Evolutionary conservation across 2,797 vertebrate genomes (phyloP).

Genomic region (Vireo griseus): DNA sequence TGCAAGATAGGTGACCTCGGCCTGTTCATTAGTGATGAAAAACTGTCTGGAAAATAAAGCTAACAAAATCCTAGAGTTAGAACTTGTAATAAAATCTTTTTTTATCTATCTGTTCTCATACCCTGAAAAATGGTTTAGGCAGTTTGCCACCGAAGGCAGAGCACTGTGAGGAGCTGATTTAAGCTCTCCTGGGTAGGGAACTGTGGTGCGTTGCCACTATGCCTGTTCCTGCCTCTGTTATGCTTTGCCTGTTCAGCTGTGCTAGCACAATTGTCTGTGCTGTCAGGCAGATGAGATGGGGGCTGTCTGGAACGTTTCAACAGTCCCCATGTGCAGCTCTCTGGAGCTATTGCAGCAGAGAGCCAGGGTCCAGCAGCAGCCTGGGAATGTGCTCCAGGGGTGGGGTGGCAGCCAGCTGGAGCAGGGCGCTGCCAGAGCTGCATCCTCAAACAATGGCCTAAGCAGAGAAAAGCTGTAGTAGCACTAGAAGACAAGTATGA

Average conservation of each 20-base stretch:
- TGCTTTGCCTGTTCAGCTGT: constrained; percentile 15
- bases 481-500: neutral
- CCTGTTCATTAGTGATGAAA: neutral
- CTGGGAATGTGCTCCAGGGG: neutral
- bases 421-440: neutral
- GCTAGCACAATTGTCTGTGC: constrained; percentile 37
- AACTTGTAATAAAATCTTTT: neutral
- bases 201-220: neutral
- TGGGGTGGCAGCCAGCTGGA: neutral
- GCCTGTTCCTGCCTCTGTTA: neutral
- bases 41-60: neutral
- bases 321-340: neutral
- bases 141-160: neutral
- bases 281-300: neutral
- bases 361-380: neutral
- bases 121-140: neutral
- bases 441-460: neutral
- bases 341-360: fast-evolving
- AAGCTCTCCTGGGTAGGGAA: neutral
- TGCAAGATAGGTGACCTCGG: neutral
- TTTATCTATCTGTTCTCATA: neutral
- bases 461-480: neutral
- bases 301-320: fast-evolving
- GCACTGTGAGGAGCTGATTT: neutral
- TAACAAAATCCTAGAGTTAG: neutral